phyloP scores from a whole-genome alignment of 1,140 invertebrate species.

The Brachionus asplanchnoidis region DNA sequence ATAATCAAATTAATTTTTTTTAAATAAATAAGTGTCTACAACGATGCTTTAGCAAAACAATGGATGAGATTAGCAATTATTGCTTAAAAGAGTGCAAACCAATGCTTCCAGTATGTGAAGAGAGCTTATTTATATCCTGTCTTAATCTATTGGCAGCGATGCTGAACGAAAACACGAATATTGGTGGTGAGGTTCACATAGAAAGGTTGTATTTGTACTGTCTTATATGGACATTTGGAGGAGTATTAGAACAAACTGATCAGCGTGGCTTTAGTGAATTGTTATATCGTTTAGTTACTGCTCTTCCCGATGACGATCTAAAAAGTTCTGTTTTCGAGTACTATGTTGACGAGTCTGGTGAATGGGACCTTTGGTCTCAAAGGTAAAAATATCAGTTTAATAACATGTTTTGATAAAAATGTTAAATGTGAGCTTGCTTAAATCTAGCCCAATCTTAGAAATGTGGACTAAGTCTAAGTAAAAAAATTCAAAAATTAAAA shows the following conservation, averaged over 20 bases:
- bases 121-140: constrained; percentile 48
- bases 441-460: constrained; percentile 26
- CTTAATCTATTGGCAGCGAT: constrained; percentile 54
- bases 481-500: not conserved
- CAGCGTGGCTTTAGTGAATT: constrained; percentile 53
- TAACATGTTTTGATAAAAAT: not conserved
- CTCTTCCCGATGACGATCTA: constrained; percentile 57
- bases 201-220: constrained; percentile 56
- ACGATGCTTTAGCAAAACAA: constrained; percentile 54
- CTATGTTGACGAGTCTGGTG: constrained; percentile 58
- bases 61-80: constrained; percentile 55
- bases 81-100: constrained; percentile 53
- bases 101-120: constrained; percentile 19
- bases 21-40: constrained; percentile 51
- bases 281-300: constrained; percentile 52
- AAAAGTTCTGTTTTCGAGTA: constrained; percentile 58
- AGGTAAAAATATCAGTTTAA: constrained; percentile 44
- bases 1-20: not conserved
- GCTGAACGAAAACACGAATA: constrained; percentile 53
- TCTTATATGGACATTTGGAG: constrained; percentile 57
- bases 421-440: not conserved
- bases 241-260: constrained; percentile 50
- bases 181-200: constrained; percentile 55
- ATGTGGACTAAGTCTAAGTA: constrained; percentile 23
- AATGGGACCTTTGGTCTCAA: constrained; percentile 57